A percentile compares a stretch with the other conserved stretches of the same genome.
Evolutionary conservation across 2,888 invertebrate species (phyloP).

Genomic region (Leptinotarsa rubiginosa): DNA sequence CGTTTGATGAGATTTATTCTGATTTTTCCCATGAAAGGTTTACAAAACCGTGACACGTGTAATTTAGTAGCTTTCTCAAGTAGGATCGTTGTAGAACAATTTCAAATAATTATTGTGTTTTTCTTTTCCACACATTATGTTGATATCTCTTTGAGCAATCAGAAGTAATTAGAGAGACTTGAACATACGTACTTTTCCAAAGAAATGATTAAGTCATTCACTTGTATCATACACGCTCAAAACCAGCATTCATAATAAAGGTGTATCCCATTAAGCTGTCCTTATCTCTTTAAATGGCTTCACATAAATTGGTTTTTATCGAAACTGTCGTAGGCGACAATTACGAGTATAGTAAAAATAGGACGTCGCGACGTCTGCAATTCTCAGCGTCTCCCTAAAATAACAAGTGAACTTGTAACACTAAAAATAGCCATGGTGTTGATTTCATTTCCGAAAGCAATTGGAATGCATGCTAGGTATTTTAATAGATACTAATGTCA

Average conservation of each 20-base stretch:
- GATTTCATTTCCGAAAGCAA: conserved; percentile 13
- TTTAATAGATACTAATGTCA: no score
- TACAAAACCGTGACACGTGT: no score
- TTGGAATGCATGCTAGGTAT: background rate
- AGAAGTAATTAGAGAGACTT: no score
- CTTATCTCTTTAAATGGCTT: background rate
- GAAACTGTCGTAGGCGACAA: background rate
- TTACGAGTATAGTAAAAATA: background rate
- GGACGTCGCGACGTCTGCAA: conserved; percentile 14
- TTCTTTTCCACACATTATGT: no score
- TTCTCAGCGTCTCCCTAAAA: conserved; percentile 1
- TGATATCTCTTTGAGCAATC: no score
- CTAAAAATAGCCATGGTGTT: background rate
- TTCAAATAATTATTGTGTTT: no score
- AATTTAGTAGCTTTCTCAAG: no score
- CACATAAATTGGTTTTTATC: background rate
- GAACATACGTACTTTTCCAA: background rate
- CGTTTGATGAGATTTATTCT: no score
- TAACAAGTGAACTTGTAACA: background rate
- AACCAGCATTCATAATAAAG: background rate
- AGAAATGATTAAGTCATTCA: background rate
- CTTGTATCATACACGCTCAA: no score
- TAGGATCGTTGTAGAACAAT: no score
- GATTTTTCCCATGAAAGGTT: no score
- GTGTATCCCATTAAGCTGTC: background rate